phyloP scores from a whole-genome alignment of 1,140 invertebrate species.

The Ceratina japonica region DNA sequence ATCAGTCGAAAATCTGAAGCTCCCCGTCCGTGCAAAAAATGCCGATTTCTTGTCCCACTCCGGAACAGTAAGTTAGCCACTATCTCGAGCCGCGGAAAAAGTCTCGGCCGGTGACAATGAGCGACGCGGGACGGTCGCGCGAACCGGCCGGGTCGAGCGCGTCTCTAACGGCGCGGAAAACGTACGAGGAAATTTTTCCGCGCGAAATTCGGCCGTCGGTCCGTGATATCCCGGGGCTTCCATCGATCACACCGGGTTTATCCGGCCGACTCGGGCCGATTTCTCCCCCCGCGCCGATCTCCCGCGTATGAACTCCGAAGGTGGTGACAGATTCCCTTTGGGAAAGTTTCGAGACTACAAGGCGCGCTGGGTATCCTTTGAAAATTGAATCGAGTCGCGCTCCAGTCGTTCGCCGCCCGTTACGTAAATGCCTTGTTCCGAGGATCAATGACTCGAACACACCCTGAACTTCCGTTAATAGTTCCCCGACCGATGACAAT shows the following conservation, averaged over 20 bases:
- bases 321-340: background rate
- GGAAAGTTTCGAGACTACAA: background rate
- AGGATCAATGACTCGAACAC: constrained; percentile 50
- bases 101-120: too few species aligned
- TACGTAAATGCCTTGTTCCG: constrained; percentile 43
- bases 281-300: background rate
- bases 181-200: constrained; percentile 29
- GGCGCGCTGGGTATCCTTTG: constrained; percentile 1
- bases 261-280: background rate
- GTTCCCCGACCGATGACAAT: background rate
- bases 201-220: constrained; percentile 13
- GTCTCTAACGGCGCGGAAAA: constrained; percentile 47
- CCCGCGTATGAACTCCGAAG: background rate
- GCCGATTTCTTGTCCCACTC: too few species aligned
- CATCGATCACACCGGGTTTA: background rate
- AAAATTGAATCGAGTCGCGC: constrained; percentile 12
- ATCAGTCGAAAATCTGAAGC: too few species aligned
- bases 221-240: background rate
- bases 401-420: constrained; percentile 30
- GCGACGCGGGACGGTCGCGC: too few species aligned
- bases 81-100: too few species aligned
- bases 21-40: too few species aligned
- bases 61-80: too few species aligned
- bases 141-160: too few species aligned
- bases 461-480: constrained; percentile 45